Base-by-base conservation (phyloP, 2,113 vertebrate genomes). In the Periophthalmodon schlosseri region DNA sequence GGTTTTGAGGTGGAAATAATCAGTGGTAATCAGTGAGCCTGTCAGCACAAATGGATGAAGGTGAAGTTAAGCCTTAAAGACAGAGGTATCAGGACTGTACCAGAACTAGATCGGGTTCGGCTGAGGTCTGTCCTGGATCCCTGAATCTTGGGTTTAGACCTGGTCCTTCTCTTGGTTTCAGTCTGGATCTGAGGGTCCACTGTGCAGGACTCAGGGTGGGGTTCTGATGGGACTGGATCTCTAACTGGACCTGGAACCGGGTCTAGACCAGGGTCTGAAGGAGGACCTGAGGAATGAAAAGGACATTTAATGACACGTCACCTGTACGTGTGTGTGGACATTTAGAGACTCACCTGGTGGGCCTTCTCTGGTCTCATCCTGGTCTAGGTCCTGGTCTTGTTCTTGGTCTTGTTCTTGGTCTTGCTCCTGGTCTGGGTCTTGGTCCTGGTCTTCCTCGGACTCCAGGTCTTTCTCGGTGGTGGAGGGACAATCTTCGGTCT, bases 141-240 rank as follows among this genome's bases (percentile, higher is more conserved):
- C 15, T 61, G 58, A 5, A 3, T 14, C 58, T 61, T 33, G 9
- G 33, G 33, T 65, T 39, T 65, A 34, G 63, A 18, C 16, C 34
- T 36, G 15, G 28, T 65, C 12, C 18, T 65, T 36, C 34, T 65
- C 49, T 74, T 69, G 66, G 92, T 93, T 39, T 92, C 89, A 74
- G 97, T 33, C 24, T 61, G 58, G 28, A 16, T 61, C 24, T 33
- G 58, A 33, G 98, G 98, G 81, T 99, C 97, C 66, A 96, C 96
- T 97, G 99, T 99, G 91, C 98, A 99, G 70, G 97, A 96, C 7
- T 99, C 97, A 24, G 98, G 97, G 68, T 89, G 95, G 56, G 97
- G 97, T 54, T 95, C 94, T 10, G 93, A 83, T 20, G 98, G 98
- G 56, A 75, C 92, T 0, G 96, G 97, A 83, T 99, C 98, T 89